A percentile compares a stretch with the other conserved stretches of the same genome.
Evolutionary conservation across 2,888 invertebrate genomes (phyloP).

Genomic region (Hypselothyrea guttata): DNA sequence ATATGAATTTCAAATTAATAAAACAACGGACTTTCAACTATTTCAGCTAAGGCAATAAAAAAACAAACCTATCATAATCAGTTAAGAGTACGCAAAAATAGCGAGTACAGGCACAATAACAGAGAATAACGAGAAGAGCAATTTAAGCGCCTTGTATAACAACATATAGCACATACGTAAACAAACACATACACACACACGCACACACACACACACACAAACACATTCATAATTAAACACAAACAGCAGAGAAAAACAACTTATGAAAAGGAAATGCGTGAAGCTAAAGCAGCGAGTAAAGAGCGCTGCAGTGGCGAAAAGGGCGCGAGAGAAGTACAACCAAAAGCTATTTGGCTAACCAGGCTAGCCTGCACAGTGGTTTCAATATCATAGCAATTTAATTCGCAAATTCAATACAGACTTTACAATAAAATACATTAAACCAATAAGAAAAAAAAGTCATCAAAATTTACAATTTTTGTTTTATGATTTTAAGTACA

Average conservation of each 20-base stretch:
- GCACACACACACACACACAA: conserved; percentile 12
- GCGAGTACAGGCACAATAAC: neutral
- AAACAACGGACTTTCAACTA: conserved; percentile 16
- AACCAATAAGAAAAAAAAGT: too few relatives aligned
- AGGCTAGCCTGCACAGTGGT: conserved; percentile 34
- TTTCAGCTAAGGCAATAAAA: neutral
- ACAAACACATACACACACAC: conserved; percentile 22
- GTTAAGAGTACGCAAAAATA: conserved; percentile 7
- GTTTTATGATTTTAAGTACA: too few relatives aligned
- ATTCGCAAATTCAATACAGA: too few relatives aligned
- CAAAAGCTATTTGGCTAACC: conserved; percentile 17
- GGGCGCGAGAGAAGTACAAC: conserved; percentile 8
- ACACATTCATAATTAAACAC: conserved; percentile 67
- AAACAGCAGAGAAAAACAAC: conserved; percentile 50
- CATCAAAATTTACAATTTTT: too few relatives aligned
- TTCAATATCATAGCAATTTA: too few relatives aligned
- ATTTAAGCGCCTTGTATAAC: conserved; percentile 55
- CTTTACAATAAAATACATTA: too few relatives aligned
- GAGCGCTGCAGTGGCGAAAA: too few relatives aligned
- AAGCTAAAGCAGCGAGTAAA: conserved; percentile 8
- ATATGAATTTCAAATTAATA: conserved; percentile 53
- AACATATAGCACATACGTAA: conserved; percentile 53
- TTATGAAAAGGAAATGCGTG: conserved; percentile 19
- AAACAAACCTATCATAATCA: conserved; percentile 7
- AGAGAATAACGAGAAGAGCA: conserved; percentile 12